These are phyloP conservation scores for Tenthredo scrophulariae DNA, from an alignment of 2,888 invertebrate species.

Conservation along the genomic window DNA sequence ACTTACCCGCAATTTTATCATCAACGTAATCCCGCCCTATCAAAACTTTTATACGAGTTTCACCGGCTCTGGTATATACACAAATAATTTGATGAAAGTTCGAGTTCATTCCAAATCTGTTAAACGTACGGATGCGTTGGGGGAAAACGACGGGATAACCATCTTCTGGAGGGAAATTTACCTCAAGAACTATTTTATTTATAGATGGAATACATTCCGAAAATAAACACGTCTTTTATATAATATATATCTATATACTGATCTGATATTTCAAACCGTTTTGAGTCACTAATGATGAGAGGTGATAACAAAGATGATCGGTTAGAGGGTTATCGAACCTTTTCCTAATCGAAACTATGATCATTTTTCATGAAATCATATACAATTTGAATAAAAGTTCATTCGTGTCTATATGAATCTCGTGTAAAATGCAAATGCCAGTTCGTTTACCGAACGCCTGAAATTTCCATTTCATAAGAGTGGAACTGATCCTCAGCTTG, in stretches of 20 bases:
- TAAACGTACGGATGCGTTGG: neutral
- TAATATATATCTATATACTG: neutral
- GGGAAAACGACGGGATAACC: neutral
- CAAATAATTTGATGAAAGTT: slow-evolving; percentile 25
- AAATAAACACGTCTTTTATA: neutral
- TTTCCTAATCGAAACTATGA: neutral
- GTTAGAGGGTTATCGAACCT: neutral
- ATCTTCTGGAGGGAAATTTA: neutral
- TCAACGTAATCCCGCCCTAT: slow-evolving; percentile 23
- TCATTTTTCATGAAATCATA: neutral
- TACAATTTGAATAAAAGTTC: neutral
- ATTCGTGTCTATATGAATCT: neutral
- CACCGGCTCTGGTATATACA: slow-evolving; percentile 2
- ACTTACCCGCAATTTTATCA: slow-evolving; percentile 40
- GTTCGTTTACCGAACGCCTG: neutral
- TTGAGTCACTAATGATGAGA: neutral
- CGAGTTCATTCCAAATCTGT: slow-evolving; percentile 7
- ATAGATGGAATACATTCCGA: neutral
- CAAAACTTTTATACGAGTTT: slow-evolving; percentile 41
- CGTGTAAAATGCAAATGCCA: neutral
- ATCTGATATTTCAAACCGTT: neutral
- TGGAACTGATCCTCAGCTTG: neutral
- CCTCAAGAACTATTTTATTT: neutral
- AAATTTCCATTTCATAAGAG: neutral
- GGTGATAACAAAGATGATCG: neutral